phyloP scores from a whole-genome alignment of 2,888 invertebrate species.

The Drosophila limbata region DNA sequence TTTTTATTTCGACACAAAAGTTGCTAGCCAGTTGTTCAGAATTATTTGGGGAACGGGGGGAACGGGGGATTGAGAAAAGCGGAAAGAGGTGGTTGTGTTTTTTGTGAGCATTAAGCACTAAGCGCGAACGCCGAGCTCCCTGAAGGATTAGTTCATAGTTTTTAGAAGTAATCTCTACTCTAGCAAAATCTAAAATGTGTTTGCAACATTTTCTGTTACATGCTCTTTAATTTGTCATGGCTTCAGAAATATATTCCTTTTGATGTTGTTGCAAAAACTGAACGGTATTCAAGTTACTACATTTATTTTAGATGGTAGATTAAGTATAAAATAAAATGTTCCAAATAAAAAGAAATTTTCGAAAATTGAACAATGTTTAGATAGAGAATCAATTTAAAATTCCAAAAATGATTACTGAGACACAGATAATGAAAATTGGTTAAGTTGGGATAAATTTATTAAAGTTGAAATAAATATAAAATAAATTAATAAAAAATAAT shows the following conservation, averaged over 20 bases:
- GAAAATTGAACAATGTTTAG: too few relatives aligned
- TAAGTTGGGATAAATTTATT: too few relatives aligned
- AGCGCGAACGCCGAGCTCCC: slow-evolving; percentile 35
- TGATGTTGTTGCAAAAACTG: too few relatives aligned
- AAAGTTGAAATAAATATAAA: neutral
- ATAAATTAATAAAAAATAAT: neutral
- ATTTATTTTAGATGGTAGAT: too few relatives aligned
- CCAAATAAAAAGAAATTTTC: too few relatives aligned
- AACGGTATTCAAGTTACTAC: too few relatives aligned
- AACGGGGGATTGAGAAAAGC: neutral
- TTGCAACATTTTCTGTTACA: slow-evolving; percentile 8
- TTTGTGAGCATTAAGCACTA: slow-evolving; percentile 58
- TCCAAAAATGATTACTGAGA: too few relatives aligned
- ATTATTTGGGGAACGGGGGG: neutral
- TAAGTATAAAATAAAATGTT: too few relatives aligned
- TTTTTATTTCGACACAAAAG: slow-evolving; percentile 54
- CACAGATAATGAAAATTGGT: neutral
- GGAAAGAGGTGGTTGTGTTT: slow-evolving; percentile 12
- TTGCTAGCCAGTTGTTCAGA: slow-evolving; percentile 45
- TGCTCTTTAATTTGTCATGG: neutral
- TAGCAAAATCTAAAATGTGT: slow-evolving; percentile 9
- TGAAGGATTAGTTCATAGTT: slow-evolving; percentile 41
- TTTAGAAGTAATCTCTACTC: slow-evolving; percentile 27
- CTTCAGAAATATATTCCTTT: too few relatives aligned
- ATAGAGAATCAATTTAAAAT: too few relatives aligned